Conservation (phyloP, 2,113 vertebrate species). For the Panthera uncia region DNA sequence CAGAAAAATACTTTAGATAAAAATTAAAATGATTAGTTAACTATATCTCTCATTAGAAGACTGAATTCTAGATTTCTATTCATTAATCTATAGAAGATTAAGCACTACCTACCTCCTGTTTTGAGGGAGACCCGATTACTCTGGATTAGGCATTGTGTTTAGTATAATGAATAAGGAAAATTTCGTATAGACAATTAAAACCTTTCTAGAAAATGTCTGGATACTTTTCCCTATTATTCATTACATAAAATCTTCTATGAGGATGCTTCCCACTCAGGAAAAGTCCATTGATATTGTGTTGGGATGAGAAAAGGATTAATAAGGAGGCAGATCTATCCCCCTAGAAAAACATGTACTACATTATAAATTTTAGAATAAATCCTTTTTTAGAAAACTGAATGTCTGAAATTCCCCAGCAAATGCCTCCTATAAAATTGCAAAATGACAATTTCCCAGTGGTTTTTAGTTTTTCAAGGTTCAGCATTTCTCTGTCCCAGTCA, state of each 20-base stretch:
- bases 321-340: neutral
- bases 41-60: slow-evolving; percentile 51
- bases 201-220: slow-evolving; percentile 16
- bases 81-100: slow-evolving; percentile 65
- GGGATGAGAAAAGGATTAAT: neutral
- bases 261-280: neutral
- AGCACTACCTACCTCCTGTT: slow-evolving; percentile 21
- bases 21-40: slow-evolving; percentile 46
- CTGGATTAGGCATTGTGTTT: slow-evolving; percentile 52
- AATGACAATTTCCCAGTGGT: neutral
- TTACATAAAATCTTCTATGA: neutral
- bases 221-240: neutral
- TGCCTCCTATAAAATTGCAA: neutral
- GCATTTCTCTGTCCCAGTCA: neutral
- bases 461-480: neutral
- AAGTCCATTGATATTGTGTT: neutral
- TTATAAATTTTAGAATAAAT: neutral
- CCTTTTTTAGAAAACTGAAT: slow-evolving; percentile 26
- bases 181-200: slow-evolving; percentile 51
- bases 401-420: neutral
- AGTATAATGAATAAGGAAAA: slow-evolving; percentile 39
- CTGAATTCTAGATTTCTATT: slow-evolving; percentile 53
- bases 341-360: neutral
- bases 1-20: slow-evolving; percentile 49
- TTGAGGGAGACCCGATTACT: slow-evolving; percentile 36